A percentile compares a stretch with the other conserved stretches of the same genome.
These are phyloP conservation scores for Spondyliosoma cantharus DNA, from an alignment of 2,797 vertebrate genomes.

Conservation along the genomic window DNA sequence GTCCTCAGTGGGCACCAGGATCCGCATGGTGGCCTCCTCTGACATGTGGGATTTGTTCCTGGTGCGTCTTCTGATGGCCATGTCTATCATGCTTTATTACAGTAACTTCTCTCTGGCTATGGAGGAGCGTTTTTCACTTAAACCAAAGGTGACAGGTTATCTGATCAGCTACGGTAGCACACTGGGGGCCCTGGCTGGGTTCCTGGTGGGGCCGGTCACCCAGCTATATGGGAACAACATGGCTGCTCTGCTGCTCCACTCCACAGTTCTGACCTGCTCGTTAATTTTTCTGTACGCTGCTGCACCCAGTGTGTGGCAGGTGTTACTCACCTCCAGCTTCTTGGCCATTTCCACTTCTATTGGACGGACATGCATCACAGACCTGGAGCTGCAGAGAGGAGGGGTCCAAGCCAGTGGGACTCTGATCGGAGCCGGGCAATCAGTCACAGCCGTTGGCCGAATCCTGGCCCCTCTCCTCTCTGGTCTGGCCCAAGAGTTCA, in stretches of 20 bases:
- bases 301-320: slow-evolving; percentile 84
- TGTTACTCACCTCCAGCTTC: slow-evolving; percentile 89
- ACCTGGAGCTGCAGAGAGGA: slow-evolving; percentile 90
- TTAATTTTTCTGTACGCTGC: slow-evolving; percentile 88
- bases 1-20: slow-evolving; percentile 83
- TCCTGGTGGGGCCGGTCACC: slow-evolving; percentile 90
- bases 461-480: slow-evolving; percentile 92
- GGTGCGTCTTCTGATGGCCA: slow-evolving; percentile 91
- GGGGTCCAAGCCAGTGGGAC: slow-evolving; percentile 89
- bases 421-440: slow-evolving; percentile 93
- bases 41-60: slow-evolving; percentile 94
- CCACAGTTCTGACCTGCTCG: slow-evolving; percentile 86
- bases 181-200: slow-evolving; percentile 90
- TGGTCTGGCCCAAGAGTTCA: slow-evolving; percentile 93
- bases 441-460: slow-evolving; percentile 92
- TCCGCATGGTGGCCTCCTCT: slow-evolving; percentile 86
- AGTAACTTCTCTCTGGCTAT: slow-evolving; percentile 95
- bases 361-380: slow-evolving; percentile 92
- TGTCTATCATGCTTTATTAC: slow-evolving; percentile 93
- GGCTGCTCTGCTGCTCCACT: slow-evolving; percentile 89
- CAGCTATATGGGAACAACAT: slow-evolving; percentile 86
- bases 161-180: slow-evolving; percentile 94
- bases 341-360: slow-evolving; percentile 93
- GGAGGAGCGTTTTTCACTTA: slow-evolving; percentile 93
- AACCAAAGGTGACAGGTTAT: slow-evolving; percentile 90